A percentile compares a stretch with the other conserved stretches of the same genome.
Evolutionary conservation across 2,888 invertebrate genomes (phyloP).

Genomic region (Nomada ferruginata): DNA sequence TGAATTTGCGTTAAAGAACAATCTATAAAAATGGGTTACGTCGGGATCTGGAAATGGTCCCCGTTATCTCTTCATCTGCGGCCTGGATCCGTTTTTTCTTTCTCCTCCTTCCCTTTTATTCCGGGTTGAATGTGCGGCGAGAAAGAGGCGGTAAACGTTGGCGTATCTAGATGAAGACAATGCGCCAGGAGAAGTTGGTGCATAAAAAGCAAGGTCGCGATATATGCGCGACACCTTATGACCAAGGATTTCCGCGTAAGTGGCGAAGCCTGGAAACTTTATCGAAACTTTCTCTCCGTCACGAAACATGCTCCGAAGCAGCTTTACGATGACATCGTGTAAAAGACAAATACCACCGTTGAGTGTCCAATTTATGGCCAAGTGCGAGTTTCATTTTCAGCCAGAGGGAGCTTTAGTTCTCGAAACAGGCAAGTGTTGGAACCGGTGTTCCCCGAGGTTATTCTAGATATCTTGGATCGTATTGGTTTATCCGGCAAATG

Average conservation of each 20-base stretch:
- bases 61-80: neutral
- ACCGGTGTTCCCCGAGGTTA: neutral
- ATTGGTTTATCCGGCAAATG: neutral
- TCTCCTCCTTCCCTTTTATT: neutral
- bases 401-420: conserved; percentile 3
- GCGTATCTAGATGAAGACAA: conserved; percentile 6
- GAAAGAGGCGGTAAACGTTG: conserved; percentile 13
- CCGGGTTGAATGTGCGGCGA: neutral
- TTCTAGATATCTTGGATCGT: neutral
- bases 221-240: conserved; percentile 31
- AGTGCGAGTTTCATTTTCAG: conserved; percentile 24
- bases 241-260: conserved; percentile 33
- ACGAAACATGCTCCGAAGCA: neutral
- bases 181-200: conserved; percentile 16
- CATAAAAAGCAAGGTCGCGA: conserved; percentile 41
- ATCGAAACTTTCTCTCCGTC: conserved; percentile 15
- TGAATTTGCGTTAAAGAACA: neutral
- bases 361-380: conserved; percentile 22
- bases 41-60: conserved; percentile 3
- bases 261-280: conserved; percentile 15
- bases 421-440: neutral
- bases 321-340: conserved; percentile 35
- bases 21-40: conserved; percentile 8
- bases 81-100: neutral
- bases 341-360: conserved; percentile 41